phyloP scores from a whole-genome alignment of 2,797 vertebrate species.

The Thunnus albacares region DNA sequence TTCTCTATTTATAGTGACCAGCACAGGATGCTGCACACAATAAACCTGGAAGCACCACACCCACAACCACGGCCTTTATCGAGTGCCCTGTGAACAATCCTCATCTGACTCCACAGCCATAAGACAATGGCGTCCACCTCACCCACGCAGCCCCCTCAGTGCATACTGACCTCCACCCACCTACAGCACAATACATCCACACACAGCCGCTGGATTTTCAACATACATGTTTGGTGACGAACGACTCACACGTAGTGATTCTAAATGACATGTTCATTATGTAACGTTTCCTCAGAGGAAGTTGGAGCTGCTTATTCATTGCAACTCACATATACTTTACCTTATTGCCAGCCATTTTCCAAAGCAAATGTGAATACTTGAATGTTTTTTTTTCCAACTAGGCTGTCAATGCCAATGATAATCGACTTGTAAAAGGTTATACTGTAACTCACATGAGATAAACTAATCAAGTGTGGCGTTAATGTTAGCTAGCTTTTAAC shows the following conservation, averaged over 20 bases:
- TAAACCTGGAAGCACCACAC: slow-evolving; percentile 89
- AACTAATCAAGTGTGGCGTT: not conserved
- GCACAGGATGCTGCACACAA: slow-evolving; percentile 91
- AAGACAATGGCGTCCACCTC: slow-evolving; percentile 70
- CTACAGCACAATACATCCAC: slow-evolving; percentile 10
- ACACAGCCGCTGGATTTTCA: not conserved
- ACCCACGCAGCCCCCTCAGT: not conserved
- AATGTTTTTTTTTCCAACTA: too few relatives aligned
- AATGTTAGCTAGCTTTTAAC: too few relatives aligned
- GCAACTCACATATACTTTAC: not conserved
- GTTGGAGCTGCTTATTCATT: not conserved
- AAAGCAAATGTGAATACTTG: too few relatives aligned
- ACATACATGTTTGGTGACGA: not conserved
- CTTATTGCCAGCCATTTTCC: too few relatives aligned
- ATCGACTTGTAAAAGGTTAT: too few relatives aligned
- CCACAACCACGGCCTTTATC: slow-evolving; percentile 63
- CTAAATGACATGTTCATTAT: not conserved
- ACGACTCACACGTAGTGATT: not conserved
- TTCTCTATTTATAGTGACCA: slow-evolving; percentile 89
- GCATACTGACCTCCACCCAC: slow-evolving; percentile 32
- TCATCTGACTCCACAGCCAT: slow-evolving; percentile 32
- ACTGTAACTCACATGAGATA: not conserved
- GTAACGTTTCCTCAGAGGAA: not conserved
- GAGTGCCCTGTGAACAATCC: slow-evolving; percentile 64
- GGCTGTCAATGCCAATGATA: too few relatives aligned